phyloP scores from a whole-genome alignment of 2,113 vertebrate species.

The Sander lucioperca region DNA sequence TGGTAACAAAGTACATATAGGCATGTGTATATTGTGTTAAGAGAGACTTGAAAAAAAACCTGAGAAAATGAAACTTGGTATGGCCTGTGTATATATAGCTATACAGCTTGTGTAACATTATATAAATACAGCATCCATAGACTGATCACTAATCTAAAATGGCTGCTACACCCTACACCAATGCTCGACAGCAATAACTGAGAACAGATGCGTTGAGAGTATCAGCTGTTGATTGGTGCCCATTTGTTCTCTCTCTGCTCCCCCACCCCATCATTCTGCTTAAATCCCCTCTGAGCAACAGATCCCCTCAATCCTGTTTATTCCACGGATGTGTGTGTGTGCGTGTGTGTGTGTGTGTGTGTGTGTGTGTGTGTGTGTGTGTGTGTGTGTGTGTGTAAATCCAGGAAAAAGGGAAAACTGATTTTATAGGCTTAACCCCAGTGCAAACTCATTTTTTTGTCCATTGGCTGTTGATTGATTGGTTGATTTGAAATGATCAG shows the following conservation, averaged over 20 bases:
- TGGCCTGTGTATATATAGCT: not conserved
- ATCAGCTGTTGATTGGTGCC: slow-evolving; percentile 74
- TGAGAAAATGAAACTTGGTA: not conserved
- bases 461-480: slow-evolving; percentile 27
- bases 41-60: not conserved
- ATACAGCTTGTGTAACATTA: not conserved
- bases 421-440: slow-evolving; percentile 32
- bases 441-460: slow-evolving; percentile 2
- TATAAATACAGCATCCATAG: slow-evolving; percentile 1
- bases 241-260: slow-evolving; percentile 53
- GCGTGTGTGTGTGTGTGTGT: not conserved
- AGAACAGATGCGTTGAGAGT: slow-evolving; percentile 71
- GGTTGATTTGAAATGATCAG: slow-evolving; percentile 53
- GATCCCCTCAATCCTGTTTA: slow-evolving; percentile 75
- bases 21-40: no score
- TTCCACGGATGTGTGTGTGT: slow-evolving; percentile 32
- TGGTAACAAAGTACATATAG: not conserved
- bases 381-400: slow-evolving; percentile 22
- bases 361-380: slow-evolving; percentile 12
- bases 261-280: slow-evolving; percentile 50
- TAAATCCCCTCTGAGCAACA: slow-evolving; percentile 75
- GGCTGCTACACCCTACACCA: slow-evolving; percentile 31
- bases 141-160: slow-evolving; percentile 50
- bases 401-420: slow-evolving; percentile 39
- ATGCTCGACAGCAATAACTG: slow-evolving; percentile 52